Conservation (phyloP, 2,888 invertebrate species). For the Limnephilus marmoratus region DNA sequence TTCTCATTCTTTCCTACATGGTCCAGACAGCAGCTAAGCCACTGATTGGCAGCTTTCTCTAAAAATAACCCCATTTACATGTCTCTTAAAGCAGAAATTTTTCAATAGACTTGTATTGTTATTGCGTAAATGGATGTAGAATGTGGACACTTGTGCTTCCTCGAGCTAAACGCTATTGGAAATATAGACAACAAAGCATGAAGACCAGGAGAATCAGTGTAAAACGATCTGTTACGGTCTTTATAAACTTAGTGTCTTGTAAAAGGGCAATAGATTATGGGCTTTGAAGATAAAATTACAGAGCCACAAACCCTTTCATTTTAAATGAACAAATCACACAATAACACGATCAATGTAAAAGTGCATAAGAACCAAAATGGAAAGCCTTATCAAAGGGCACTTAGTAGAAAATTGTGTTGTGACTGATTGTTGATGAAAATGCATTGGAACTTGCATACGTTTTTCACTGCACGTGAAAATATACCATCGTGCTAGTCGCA, state of each 20-base stretch:
- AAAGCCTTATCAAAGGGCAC: neutral
- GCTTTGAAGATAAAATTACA: conserved; percentile 35
- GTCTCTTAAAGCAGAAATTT: neutral
- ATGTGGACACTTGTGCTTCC: neutral
- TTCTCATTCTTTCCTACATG: no score
- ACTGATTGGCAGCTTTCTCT: neutral
- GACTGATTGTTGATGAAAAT: conserved; percentile 8
- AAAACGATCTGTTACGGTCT: conserved; percentile 58
- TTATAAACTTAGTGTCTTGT: conserved; percentile 35
- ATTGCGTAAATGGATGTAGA: neutral
- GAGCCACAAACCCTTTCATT: neutral
- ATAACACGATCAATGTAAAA: neutral
- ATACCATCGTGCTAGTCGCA: neutral
- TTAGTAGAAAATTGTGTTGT: neutral
- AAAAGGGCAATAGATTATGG: conserved; percentile 43
- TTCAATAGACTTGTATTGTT: neutral
- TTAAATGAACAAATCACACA: neutral
- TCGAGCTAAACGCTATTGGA: neutral
- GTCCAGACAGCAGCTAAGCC: no score
- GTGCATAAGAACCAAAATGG: conserved; percentile 4
- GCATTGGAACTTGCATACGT: neutral
- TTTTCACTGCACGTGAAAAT: neutral
- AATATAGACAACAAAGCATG: conserved; percentile 20
- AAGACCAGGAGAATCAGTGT: conserved; percentile 51
- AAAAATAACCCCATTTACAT: neutral